Evolutionary conservation across 2,797 vertebrate species (phyloP).

Genomic region (Discoglossus pictus): DNA sequence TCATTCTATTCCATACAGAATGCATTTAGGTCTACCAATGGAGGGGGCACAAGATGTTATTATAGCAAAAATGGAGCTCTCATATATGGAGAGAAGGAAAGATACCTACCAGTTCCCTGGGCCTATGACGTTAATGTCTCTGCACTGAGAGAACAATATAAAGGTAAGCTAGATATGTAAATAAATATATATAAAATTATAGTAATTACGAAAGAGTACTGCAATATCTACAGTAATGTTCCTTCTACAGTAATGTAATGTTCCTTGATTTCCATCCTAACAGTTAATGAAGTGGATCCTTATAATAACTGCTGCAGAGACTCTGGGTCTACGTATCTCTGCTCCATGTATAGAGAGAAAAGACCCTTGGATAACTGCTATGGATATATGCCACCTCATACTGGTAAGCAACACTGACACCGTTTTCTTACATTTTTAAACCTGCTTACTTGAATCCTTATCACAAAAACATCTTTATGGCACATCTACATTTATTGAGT

Average conservation of each 20-base stretch:
- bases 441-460: too few relatives aligned
- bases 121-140: background rate
- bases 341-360: constrained; percentile 56
- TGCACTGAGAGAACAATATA: background rate
- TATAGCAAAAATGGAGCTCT: constrained; percentile 7
- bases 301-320: constrained; percentile 67
- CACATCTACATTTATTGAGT: too few relatives aligned
- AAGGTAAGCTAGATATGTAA: background rate
- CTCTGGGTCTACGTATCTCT: constrained; percentile 56
- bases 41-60: constrained; percentile 34
- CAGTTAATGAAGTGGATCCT: constrained; percentile 65
- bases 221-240: too few relatives aligned
- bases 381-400: constrained; percentile 51
- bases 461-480: too few relatives aligned
- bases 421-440: too few relatives aligned
- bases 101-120: constrained; percentile 32
- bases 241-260: background rate
- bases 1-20: constrained; percentile 18
- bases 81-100: constrained; percentile 25
- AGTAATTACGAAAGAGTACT: too few relatives aligned
- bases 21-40: background rate
- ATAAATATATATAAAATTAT: background rate
- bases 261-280: background rate
- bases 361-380: constrained; percentile 59
- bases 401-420: constrained; percentile 54